phyloP scores from a whole-genome alignment of 2,113 vertebrate genomes.

The Daphoenositta chrysoptera region DNA sequence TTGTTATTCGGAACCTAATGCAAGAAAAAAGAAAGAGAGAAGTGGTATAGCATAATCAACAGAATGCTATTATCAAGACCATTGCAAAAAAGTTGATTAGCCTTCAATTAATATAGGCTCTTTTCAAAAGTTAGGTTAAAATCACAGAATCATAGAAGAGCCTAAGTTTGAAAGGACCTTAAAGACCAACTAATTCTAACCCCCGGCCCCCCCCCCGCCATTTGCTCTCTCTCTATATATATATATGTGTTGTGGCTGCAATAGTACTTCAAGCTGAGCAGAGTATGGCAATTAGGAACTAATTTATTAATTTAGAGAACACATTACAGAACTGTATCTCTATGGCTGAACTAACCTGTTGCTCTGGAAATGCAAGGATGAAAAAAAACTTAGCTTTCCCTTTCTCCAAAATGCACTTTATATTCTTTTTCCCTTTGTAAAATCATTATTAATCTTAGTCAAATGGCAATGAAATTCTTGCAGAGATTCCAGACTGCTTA shows the following conservation, averaged over 20 bases:
- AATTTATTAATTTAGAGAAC: background rate
- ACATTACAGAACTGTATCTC: accelerated
- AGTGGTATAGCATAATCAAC: background rate
- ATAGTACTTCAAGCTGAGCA: background rate
- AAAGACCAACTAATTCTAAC: accelerated
- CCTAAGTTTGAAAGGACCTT: background rate
- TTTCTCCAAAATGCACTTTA: background rate
- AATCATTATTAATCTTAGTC: background rate
- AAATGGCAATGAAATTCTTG: background rate
- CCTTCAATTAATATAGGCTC: background rate
- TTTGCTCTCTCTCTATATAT: background rate
- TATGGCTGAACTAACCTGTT: background rate
- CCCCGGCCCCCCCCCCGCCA: too few species aligned
- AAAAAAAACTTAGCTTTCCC: background rate
- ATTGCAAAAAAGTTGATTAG: background rate
- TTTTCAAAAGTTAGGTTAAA: background rate
- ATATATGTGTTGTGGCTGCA: background rate
- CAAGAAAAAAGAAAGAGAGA: background rate
- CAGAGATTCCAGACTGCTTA: background rate
- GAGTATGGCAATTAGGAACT: background rate
- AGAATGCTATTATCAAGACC: background rate
- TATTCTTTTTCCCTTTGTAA: background rate
- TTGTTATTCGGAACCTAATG: background rate
- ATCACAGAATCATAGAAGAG: background rate
- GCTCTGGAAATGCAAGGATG: background rate